Percentiles rank a stretch among this genome's conserved stretches.
These are phyloP conservation scores for Pachyramphus minor DNA, from an alignment of 2,113 vertebrate genomes.

Conservation along the genomic window DNA sequence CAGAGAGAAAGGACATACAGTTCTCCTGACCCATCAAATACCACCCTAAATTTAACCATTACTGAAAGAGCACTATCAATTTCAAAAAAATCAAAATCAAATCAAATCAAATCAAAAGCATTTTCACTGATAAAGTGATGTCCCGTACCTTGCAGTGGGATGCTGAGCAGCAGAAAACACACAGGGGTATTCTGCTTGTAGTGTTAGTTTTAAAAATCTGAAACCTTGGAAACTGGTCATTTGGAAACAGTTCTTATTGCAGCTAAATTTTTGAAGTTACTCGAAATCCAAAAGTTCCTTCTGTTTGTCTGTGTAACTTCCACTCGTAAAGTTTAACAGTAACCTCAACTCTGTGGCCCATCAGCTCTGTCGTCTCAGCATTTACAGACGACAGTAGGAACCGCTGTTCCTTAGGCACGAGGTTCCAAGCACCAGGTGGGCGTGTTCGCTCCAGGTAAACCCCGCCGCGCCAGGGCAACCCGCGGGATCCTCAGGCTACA, in stretches of 20 bases:
- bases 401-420: rapidly evolving
- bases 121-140: no score
- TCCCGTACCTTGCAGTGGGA: rapidly evolving
- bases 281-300: rapidly evolving
- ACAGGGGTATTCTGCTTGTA: rapidly evolving
- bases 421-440: rapidly evolving
- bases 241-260: not conserved
- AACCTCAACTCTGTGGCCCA: rapidly evolving
- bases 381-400: rapidly evolving
- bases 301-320: rapidly evolving
- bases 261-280: no score
- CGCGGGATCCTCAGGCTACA: no score
- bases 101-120: no score
- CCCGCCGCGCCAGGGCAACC: not conserved
- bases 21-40: not conserved
- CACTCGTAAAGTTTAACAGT: rapidly evolving
- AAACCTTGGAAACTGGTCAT: no score
- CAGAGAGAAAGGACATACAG: not conserved
- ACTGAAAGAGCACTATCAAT: not conserved
- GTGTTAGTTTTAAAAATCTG: not conserved
- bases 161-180: not conserved
- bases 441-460: rapidly evolving
- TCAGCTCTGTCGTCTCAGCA: rapidly evolving
- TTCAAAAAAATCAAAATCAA: not conserved
- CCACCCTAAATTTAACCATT: no score